phyloP scores from a whole-genome alignment of 2,888 invertebrate species.

The Drosophila ustulata region DNA sequence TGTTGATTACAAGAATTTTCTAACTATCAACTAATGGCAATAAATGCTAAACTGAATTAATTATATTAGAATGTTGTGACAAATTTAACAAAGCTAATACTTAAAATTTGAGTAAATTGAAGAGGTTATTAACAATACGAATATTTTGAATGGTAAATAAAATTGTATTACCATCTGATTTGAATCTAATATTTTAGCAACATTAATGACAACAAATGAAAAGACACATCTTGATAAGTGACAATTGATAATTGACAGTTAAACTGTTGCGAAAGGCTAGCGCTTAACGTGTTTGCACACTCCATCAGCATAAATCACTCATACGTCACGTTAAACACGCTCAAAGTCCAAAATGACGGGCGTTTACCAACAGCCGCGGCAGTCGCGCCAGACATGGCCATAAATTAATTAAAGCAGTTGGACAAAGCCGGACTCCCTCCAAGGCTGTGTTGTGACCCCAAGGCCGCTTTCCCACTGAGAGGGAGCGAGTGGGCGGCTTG shows the following conservation, averaged over 20 bases:
- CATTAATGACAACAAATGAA: background rate
- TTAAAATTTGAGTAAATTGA: too few species aligned
- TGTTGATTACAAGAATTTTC: too few species aligned
- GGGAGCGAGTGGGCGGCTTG: conserved; percentile 32
- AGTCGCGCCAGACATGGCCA: conserved; percentile 63
- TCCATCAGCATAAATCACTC: conserved; percentile 77
- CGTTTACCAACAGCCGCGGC: conserved; percentile 41
- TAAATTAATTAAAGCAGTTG: conserved; percentile 71
- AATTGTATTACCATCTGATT: background rate
- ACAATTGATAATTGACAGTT: conserved; percentile 64
- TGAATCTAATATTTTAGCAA: background rate
- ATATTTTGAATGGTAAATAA: background rate
- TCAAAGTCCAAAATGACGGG: conserved; percentile 69
- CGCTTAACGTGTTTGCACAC: conserved; percentile 52
- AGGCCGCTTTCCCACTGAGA: conserved; percentile 14
- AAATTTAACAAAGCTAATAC: too few species aligned
- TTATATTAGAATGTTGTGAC: too few species aligned
- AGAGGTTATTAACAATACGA: background rate
- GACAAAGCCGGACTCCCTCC: conserved; percentile 28
- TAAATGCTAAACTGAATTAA: background rate
- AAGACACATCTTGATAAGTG: conserved; percentile 8
- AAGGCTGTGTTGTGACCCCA: conserved; percentile 28
- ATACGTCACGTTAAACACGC: conserved; percentile 78
- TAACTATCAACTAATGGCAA: too few species aligned
- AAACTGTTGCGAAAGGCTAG: conserved; percentile 48